Evolutionary conservation across 2,888 invertebrate genomes (phyloP).

Genomic region (Cataglyphis cursor): DNA sequence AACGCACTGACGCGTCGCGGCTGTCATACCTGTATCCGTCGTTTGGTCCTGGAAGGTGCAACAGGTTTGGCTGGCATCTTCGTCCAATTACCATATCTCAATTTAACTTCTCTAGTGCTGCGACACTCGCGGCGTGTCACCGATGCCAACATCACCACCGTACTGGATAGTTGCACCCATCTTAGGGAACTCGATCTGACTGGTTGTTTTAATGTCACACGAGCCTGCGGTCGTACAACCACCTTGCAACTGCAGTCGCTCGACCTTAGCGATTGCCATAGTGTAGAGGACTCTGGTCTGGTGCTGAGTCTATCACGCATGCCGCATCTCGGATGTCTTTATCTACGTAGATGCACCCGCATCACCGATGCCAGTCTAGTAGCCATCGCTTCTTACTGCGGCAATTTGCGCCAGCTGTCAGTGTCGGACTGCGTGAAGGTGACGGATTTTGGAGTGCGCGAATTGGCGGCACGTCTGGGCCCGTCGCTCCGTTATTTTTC

Average conservation of each 20-base stretch:
- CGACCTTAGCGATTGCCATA: slow-evolving; percentile 96
- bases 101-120: slow-evolving; percentile 85
- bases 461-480: slow-evolving; percentile 94
- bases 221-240: slow-evolving; percentile 78
- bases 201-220: slow-evolving; percentile 79
- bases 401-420: slow-evolving; percentile 93
- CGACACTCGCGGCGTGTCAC: slow-evolving; percentile 80
- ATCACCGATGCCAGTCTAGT: slow-evolving; percentile 97
- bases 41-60: slow-evolving; percentile 81
- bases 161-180: slow-evolving; percentile 81
- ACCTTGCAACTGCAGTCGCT: slow-evolving; percentile 93
- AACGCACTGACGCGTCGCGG: slow-evolving; percentile 80
- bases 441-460: slow-evolving; percentile 96
- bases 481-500: slow-evolving; percentile 96
- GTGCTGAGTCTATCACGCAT: slow-evolving; percentile 95
- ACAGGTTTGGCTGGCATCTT: slow-evolving; percentile 80
- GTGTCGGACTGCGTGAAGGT: slow-evolving; percentile 96
- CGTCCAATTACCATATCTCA: slow-evolving; percentile 79
- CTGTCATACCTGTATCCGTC: slow-evolving; percentile 78
- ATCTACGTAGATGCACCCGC: slow-evolving; percentile 95
- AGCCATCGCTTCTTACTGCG: slow-evolving; percentile 96
- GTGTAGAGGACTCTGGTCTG: slow-evolving; percentile 94
- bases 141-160: slow-evolving; percentile 79
- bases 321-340: slow-evolving; percentile 94
- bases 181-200: slow-evolving; percentile 82